Evolutionary conservation across 2,113 vertebrate species (phyloP).

Genomic region (Picathartes gymnocephalus): DNA sequence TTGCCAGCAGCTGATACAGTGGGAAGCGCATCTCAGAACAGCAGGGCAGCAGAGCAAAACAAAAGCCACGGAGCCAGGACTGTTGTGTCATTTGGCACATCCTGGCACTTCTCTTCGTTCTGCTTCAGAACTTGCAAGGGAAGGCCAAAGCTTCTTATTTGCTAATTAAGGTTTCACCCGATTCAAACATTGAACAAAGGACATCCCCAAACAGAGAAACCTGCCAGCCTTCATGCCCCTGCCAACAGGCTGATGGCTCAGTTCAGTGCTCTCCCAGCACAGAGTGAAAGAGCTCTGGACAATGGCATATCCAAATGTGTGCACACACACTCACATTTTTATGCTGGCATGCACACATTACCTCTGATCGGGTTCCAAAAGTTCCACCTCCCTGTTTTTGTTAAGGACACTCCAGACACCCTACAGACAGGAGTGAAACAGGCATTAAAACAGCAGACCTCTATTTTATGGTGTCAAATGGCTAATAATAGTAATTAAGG

Average conservation of each 20-base stretch:
- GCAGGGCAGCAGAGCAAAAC: neutral
- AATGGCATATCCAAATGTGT: neutral
- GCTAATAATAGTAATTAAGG: neutral
- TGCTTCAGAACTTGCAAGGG: neutral
- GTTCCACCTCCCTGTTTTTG: neutral
- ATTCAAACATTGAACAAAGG: neutral
- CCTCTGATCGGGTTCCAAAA: neutral
- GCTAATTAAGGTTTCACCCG: slow-evolving; percentile 7
- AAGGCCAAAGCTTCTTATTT: slow-evolving; percentile 24
- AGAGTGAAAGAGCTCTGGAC: neutral
- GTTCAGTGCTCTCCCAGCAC: neutral
- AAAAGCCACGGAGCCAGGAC: neutral
- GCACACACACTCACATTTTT: neutral
- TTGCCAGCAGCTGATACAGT: slow-evolving; percentile 28
- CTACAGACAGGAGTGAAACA: neutral
- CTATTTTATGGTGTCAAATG: neutral
- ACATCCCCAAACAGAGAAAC: neutral
- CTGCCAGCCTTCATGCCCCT: neutral
- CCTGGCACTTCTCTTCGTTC: neutral
- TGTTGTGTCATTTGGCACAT: neutral
- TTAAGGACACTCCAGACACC: neutral
- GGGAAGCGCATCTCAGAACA: neutral
- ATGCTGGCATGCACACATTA: neutral
- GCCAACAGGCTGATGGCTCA: slow-evolving; percentile 10
- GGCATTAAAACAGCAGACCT: neutral